Base-by-base conservation (phyloP, 2,888 invertebrate genomes). In the Thera obeliscata region DNA sequence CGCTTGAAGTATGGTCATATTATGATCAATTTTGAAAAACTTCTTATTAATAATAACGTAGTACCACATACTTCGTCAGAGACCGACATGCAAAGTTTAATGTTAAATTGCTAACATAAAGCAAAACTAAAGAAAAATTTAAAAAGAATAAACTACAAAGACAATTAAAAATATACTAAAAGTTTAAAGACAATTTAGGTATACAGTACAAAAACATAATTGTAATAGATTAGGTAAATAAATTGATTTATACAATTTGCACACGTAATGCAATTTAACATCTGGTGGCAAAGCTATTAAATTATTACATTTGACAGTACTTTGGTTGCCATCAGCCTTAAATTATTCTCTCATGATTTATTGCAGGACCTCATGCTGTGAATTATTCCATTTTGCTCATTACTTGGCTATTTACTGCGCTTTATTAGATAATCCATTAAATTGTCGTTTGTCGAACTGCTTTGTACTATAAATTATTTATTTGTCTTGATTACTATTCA, bases 291-390 rank as follows among this genome's bases (percentile, higher is more conserved):
- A 55, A 41, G 5, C 41, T 22, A 65, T 12, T 48, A 6, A 50
- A 8, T 36, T 50, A 52, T 46, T 52, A 61, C 61, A 46, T 56
- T 52, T 56, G 6, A 3, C 11, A 52, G 55, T 50, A 49, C 65
- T 48, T 46, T 66, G 12, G n/a, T 57, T 48, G 11, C 33, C 54
- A 56, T 61, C 33, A 58, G 38, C 33, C 38, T 49, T 22, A 52
- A 6, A 58, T 35, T 58, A 58, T 61, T 61, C 52, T 38, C 38
- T 58, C 33, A 66, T 62, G 48, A 62, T 58, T 66, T n/a, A 49
- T 7, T 43, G 43, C 43, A 46, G 9, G 12, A n/a, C 61, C 54
- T 12, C 22, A 57, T 58, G 48, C 33, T 56, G 36, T 22, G 35
- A 9, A 58, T 41, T 58, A 62, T 66, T 61, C 9, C 8, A 46